Conservation (phyloP, 1,140 invertebrate species). For the Lycorma delicatula region DNA sequence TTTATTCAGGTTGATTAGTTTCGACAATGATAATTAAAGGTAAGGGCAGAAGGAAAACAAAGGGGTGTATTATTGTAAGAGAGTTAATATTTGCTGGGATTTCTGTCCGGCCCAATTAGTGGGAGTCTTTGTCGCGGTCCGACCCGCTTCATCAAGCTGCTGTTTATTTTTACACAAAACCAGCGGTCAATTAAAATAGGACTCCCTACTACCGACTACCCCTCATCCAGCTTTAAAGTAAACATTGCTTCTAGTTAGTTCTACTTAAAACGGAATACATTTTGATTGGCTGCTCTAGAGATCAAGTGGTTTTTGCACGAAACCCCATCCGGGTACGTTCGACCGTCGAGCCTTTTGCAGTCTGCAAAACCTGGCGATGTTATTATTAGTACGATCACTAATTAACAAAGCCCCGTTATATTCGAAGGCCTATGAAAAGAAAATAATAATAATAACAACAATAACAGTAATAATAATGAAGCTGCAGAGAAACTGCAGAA, state of each 20-base stretch:
- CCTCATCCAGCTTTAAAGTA: too few species aligned
- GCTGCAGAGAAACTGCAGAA: too few species aligned
- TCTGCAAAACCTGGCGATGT: neutral
- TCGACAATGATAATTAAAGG: neutral
- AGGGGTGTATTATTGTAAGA: neutral
- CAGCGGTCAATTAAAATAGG: neutral
- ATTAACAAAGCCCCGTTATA: neutral
- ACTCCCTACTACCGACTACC: too few species aligned
- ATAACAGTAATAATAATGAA: too few species aligned
- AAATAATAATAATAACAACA: too few species aligned
- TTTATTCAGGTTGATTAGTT: conserved; percentile 2
- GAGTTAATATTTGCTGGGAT: conserved; percentile 1
- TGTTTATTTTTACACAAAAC: neutral
- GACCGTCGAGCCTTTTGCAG: neutral
- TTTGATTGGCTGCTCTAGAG: neutral
- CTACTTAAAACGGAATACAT: conserved; percentile 3
- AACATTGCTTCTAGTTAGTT: neutral
- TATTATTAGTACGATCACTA: neutral
- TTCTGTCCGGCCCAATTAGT: too few species aligned
- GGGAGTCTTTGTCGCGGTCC: too few species aligned
- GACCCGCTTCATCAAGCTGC: too few species aligned
- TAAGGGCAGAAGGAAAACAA: neutral
- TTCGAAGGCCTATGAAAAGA: too few species aligned
- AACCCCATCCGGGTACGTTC: neutral
- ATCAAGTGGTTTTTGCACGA: neutral